phyloP scores from a whole-genome alignment of 2,888 invertebrate species.

The Polyommatus iphigenia region DNA sequence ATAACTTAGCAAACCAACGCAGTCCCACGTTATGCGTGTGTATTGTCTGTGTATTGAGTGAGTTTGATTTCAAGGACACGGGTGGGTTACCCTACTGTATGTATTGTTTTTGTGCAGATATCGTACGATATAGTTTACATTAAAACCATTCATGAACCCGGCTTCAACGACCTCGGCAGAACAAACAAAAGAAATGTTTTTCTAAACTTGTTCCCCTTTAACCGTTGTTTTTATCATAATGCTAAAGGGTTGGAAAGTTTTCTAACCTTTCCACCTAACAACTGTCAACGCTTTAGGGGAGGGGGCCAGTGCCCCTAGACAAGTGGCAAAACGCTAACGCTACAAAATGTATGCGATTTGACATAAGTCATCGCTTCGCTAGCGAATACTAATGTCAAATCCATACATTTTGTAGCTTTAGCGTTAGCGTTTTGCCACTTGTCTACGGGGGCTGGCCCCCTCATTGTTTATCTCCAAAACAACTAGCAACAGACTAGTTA shows the following conservation, averaged over 20 bases:
- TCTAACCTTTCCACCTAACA: not conserved
- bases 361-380: no score
- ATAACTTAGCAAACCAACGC: not conserved
- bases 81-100: not conserved
- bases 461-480: no score
- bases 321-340: no score
- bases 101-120: not conserved
- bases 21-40: not conserved
- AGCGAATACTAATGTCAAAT: no score
- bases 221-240: not conserved
- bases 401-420: no score
- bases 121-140: slow-evolving; percentile 13
- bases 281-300: not conserved
- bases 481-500: no score
- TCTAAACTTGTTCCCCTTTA: not conserved
- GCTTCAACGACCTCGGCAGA: slow-evolving; percentile 4
- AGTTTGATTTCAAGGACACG: not conserved
- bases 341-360: no score
- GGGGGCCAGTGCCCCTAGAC: no score
- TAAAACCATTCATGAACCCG: not conserved
- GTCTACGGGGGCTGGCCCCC: no score
- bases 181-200: not conserved
- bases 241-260: not conserved
- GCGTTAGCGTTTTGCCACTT: no score
- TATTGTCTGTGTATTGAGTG: not conserved